Evolutionary conservation across 2,113 vertebrate species (phyloP), one percentile per base, ranked within the genome.

Genomic region (Chaetodon trifascialis): DNA sequence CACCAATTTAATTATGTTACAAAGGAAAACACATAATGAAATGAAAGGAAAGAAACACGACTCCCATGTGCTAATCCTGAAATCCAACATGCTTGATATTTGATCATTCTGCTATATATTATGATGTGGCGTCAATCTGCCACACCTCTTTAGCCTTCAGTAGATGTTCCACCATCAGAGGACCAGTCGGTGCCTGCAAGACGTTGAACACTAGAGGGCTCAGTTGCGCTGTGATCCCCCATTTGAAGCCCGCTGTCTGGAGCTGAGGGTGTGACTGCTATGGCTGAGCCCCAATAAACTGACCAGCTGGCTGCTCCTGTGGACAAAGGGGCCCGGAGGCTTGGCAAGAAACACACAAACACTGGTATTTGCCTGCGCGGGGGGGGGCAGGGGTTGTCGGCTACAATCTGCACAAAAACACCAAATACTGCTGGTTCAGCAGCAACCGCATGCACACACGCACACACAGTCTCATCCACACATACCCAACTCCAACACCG

Each of bases 351-450:
- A 83, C 86, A 87, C 85, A 91, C 85, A 84, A 90, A 89, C 85
- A 85, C 76, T 87, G 92, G 88, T 79, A 91, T 92, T 87, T 82
- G 91, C 66, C 9, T 46, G 79, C 73, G 79, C 73, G 59, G 78
- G 77, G 79, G 75, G 59, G 78, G 30, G 30, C 2, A 30, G 30
- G 7, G 62, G 59, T 59, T 69, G 78, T 76, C 79, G 44, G 73
- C 87, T 73, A 76, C 84, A 82, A 84, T 88, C 87, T 91, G 91
- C 80, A 91, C 83, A 89, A 92, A 93, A 92, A 93, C 84, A 92
- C 73, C 51, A 80, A 90, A 93, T 92, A 87, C 85, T 90, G 93
- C 92, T 84, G 82, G 56, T 76, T 93, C 92, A 94, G 93, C 93
- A 86, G 74, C 74, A 79, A 78, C 76, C 68, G 42, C 63, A 21